Evolutionary conservation across 64 coral and sea anemone species (phyloP).

Genomic region (Astreopora myriophthalma): DNA sequence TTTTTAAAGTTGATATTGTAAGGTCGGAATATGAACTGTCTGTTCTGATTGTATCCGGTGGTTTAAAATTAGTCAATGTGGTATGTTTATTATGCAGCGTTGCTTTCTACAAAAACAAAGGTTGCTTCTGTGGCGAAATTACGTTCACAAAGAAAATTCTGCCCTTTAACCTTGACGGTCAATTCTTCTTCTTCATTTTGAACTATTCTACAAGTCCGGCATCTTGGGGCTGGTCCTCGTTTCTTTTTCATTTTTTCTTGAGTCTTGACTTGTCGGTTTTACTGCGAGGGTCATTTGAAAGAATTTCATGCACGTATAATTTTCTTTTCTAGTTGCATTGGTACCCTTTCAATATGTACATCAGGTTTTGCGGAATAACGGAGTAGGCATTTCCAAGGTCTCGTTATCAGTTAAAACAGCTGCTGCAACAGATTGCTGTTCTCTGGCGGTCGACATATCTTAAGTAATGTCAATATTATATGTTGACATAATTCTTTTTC

Average conservation of each 20-base stretch:
- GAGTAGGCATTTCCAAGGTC: background rate
- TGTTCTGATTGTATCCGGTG: too few relatives aligned
- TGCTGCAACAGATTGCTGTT: constrained; percentile 62
- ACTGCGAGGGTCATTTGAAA: background rate
- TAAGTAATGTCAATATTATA: constrained; percentile 65
- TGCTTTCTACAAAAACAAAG: too few relatives aligned
- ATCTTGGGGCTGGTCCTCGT: constrained; percentile 17
- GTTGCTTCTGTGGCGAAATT: too few relatives aligned
- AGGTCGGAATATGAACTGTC: too few relatives aligned
- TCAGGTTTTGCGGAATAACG: background rate
- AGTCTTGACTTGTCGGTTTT: too few relatives aligned
- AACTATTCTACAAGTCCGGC: background rate
- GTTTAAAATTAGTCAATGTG: too few relatives aligned
- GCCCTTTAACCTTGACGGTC: too few relatives aligned
- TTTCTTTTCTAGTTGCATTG: constrained; percentile 12
- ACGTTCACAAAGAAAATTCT: too few relatives aligned
- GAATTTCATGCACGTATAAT: background rate
- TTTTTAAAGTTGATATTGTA: too few relatives aligned
- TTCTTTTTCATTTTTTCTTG: constrained; percentile 6
- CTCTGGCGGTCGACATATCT: constrained; percentile 51
- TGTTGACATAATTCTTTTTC: constrained; percentile 63
- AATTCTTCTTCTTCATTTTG: too few relatives aligned
- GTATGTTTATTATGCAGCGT: too few relatives aligned
- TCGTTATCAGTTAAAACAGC: constrained; percentile 47
- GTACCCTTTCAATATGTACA: background rate